Base-by-base conservation (phyloP, 2,113 vertebrate species). In the Gallinago media region DNA sequence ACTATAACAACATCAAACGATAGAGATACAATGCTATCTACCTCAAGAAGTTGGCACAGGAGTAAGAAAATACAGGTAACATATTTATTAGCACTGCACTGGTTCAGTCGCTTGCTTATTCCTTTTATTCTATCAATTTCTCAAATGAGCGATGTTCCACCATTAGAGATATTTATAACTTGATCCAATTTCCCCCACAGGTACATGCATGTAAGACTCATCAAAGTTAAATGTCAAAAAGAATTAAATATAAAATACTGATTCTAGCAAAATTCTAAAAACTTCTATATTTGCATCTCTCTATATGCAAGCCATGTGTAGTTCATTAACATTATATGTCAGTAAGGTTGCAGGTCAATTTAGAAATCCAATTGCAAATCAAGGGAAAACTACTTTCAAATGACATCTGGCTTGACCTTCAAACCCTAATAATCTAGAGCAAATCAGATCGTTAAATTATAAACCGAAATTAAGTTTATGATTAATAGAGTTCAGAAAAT, bases 341-440 rank as follows among this genome's bases (percentile, higher is more conserved):
- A 94, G 83, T 13, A 85, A 76, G 88, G 95, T 70, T 92, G 66
- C 36, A 96, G 83, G 91, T 95, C 94, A 94, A 62, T 91, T 95
- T 75, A 82, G 56, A 95, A 81, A 93, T 50, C 72, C 36, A 4
- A 87, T 31, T 91, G 76, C 76, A 96, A 94, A 92, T 92, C 91
- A 94, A 85, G 83, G 25, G 31, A 96, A 86, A 94, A 94, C 89
- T 86, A 78, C 82, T 95, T 93, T 71, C 42, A 76, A 78, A 90
- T 58, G 85, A 75, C 68, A 90, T 86, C 88, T 86, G 88, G 59
- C 65, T 83, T 93, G 88, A 92, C 90, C 96, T 96, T 95, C 82
- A 96, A 93, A 84, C 82, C 25, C 56, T 90, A 92, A 84, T 91
- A 96, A 93, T 92, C 75, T 74, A 67, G 38, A 94, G 76, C 77